Conservation (phyloP, 2,113 vertebrate species). For the Sitta europaea region DNA sequence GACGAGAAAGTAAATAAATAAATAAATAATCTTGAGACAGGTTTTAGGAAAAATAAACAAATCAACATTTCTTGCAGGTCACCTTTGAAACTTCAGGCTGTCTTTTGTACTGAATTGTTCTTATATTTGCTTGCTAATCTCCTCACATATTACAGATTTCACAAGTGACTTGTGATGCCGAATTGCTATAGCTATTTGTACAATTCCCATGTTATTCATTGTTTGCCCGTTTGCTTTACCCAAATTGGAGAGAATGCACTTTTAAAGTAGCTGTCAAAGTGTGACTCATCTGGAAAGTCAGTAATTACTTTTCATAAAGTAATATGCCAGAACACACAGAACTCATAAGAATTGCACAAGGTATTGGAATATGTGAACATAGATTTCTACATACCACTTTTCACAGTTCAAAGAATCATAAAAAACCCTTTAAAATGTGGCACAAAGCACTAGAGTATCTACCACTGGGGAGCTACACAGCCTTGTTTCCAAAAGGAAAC, state of each 20-base stretch:
- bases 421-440: background rate
- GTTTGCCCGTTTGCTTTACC: background rate
- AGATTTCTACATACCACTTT: background rate
- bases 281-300: slow-evolving; percentile 36
- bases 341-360: background rate
- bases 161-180: slow-evolving; percentile 51
- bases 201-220: slow-evolving; percentile 17
- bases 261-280: slow-evolving; percentile 37
- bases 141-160: slow-evolving; percentile 55
- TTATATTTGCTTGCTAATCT: background rate
- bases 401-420: background rate
- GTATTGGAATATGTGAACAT: background rate
- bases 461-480: background rate
- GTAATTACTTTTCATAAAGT: slow-evolving; percentile 44
- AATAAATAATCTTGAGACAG: background rate
- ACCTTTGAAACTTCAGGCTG: background rate
- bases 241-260: background rate
- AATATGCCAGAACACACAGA: background rate
- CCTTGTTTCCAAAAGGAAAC: background rate
- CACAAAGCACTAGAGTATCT: background rate
- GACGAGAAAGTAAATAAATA: background rate
- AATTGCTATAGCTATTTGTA: slow-evolving; percentile 35
- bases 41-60: background rate
- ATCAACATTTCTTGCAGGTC: background rate
- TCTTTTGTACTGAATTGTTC: background rate